Conservation (phyloP, 2,888 invertebrate species). For the Erpobdella octoculata region DNA sequence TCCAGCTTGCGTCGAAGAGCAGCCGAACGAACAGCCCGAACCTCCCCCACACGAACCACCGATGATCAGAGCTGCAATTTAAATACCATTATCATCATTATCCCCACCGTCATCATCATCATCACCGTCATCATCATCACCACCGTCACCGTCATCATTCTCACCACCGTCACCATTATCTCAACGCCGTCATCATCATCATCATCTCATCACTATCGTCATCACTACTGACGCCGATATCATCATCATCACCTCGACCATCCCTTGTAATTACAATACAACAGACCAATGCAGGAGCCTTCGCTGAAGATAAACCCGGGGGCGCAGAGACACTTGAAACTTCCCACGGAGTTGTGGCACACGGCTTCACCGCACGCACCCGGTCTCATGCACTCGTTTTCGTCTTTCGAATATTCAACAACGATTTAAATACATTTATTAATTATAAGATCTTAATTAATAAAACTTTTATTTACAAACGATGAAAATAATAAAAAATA, state of each 20-base stretch:
- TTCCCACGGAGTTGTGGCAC: slow-evolving; percentile 68
- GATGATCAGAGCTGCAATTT: neutral
- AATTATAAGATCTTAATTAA: neutral
- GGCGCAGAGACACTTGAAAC: slow-evolving; percentile 29
- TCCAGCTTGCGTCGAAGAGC: neutral
- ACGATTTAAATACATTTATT: neutral
- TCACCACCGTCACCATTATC: neutral
- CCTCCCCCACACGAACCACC: neutral
- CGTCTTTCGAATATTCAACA: no score
- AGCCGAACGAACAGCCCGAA: neutral
- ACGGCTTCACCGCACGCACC: slow-evolving; percentile 74
- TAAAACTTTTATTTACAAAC: neutral
- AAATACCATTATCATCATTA: neutral
- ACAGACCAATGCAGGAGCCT: neutral
- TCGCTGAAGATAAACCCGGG: slow-evolving; percentile 29
- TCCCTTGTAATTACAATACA: neutral
- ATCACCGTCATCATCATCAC: neutral
- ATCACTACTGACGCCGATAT: no score
- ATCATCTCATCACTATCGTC: neutral
- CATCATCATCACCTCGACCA: neutral
- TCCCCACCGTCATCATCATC: neutral
- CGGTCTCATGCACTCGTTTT: slow-evolving; percentile 53
- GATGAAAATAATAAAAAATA: neutral
- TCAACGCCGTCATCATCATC: neutral
- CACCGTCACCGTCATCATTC: neutral